Evolutionary conservation across 2,797 vertebrate genomes (phyloP).

Genomic region (Rousettus madagascariensis): DNA sequence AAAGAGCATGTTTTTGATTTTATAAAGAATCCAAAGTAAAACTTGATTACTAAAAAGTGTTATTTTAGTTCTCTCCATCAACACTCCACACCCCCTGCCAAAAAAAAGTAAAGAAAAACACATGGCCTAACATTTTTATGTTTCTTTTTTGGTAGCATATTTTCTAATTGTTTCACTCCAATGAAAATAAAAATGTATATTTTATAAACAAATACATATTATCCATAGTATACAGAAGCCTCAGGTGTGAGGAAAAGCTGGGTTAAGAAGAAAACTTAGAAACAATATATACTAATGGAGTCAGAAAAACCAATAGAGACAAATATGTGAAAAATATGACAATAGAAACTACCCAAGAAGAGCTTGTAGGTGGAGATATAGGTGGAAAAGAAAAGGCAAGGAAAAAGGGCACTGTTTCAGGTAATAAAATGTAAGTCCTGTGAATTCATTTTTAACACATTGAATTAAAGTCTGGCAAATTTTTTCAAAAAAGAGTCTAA

Average conservation of each 20-base stretch:
- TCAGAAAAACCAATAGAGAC: neutral
- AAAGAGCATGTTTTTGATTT: neutral
- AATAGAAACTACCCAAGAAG: neutral
- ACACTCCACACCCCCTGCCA: neutral
- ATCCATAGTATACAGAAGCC: neutral
- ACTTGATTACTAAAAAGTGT: neutral
- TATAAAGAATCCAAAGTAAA: neutral
- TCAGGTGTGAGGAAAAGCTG: neutral
- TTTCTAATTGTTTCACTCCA: neutral
- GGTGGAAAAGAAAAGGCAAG: neutral
- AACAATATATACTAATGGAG: neutral
- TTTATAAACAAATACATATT: neutral
- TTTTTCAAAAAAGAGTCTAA: neutral
- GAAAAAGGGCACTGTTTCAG: neutral
- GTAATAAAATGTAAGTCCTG: neutral
- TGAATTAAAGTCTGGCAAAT: neutral
- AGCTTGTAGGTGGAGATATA: neutral
- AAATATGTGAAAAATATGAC: neutral
- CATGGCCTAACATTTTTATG: neutral
- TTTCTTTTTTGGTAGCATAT: neutral
- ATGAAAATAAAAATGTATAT: neutral
- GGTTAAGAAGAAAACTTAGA: neutral
- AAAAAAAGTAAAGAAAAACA: neutral
- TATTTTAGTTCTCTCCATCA: neutral
- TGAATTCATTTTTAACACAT: neutral